Evolutionary conservation across 2,113 vertebrate genomes (phyloP).

Genomic region (Percina caprodes): DNA sequence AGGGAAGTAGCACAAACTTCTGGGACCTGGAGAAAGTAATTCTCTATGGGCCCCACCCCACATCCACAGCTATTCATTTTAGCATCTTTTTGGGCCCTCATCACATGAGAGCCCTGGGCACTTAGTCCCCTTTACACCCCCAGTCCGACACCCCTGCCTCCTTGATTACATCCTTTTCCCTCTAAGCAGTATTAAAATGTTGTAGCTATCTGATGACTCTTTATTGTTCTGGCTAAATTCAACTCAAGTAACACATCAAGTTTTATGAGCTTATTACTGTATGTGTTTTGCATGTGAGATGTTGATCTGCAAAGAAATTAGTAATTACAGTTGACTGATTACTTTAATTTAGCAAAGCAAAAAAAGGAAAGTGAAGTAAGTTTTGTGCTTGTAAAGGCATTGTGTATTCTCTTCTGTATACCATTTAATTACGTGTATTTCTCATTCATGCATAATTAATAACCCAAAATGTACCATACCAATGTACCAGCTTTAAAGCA

Average conservation of each 20-base stretch:
- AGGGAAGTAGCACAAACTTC: too few relatives aligned
- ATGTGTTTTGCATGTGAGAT: not conserved
- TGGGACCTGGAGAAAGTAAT: too few relatives aligned
- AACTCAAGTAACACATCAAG: not conserved
- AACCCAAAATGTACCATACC: slow-evolving; percentile 38
- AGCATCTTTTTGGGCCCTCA: too few relatives aligned
- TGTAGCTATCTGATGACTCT: not conserved
- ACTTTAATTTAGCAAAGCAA: not conserved
- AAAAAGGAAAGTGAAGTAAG: not conserved
- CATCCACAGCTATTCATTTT: too few relatives aligned
- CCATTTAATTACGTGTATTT: not conserved
- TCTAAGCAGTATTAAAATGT: not conserved
- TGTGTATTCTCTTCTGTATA: not conserved
- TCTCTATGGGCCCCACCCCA: too few relatives aligned
- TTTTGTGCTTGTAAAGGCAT: not conserved
- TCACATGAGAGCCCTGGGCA: too few relatives aligned
- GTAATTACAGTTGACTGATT: not conserved
- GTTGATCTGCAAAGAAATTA: slow-evolving; percentile 11
- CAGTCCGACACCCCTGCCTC: too few relatives aligned
- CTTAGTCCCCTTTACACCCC: too few relatives aligned
- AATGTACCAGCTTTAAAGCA: slow-evolving; percentile 25
- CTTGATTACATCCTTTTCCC: not conserved
- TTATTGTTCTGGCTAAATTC: not conserved
- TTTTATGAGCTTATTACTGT: slow-evolving; percentile 1
- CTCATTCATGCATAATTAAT: slow-evolving; percentile 11